These are phyloP conservation scores for Psophia crepitans DNA, from an alignment of 2,113 vertebrate genomes.

Conservation along the genomic window DNA sequence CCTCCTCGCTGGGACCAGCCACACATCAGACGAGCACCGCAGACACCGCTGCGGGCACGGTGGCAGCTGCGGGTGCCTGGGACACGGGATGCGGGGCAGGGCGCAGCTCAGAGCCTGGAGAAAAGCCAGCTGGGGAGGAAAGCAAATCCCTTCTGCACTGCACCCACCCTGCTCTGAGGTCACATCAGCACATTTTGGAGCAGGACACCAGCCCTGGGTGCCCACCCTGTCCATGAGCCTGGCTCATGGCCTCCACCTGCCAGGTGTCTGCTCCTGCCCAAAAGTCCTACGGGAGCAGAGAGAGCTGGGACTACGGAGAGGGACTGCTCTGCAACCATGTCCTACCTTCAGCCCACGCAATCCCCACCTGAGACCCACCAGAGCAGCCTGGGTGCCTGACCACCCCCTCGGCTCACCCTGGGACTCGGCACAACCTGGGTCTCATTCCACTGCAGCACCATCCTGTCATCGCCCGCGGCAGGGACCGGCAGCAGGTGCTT, in stretches of 20 bases:
- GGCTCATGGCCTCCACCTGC: not conserved
- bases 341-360: not conserved
- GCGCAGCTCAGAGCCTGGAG: not conserved
- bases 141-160: not conserved
- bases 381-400: not conserved
- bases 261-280: not conserved
- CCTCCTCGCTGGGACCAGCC: not conserved
- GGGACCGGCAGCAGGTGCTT: not conserved
- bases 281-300: not conserved
- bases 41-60: fast-evolving
- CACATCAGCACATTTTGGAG: not conserved
- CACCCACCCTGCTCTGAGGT: not conserved
- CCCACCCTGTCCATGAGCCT: not conserved
- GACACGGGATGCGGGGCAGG: fast-evolving
- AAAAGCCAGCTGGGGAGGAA: not conserved
- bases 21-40: fast-evolving
- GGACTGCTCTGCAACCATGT: not conserved
- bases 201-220: not conserved
- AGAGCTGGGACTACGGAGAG: not conserved
- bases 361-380: not conserved
- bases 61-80: not conserved
- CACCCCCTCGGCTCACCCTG: not conserved
- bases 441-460: not conserved
- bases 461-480: not conserved
- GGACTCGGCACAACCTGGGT: not conserved